Base-by-base conservation (phyloP, 2,113 vertebrate genomes). In the Hiodon alosoides region DNA sequence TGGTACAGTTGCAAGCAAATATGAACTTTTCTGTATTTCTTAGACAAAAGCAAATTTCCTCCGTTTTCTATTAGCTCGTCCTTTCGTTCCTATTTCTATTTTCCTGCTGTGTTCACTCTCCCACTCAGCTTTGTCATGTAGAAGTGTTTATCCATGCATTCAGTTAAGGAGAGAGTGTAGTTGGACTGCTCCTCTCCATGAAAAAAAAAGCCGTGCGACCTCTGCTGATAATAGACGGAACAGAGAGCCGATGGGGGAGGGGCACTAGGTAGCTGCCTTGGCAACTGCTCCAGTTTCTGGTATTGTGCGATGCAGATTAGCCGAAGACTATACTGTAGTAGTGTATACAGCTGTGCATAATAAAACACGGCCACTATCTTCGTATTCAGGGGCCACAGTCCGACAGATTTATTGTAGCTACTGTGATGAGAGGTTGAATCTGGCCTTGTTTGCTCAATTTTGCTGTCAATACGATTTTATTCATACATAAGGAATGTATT, bases 181-280 rank as follows among this genome's bases (percentile, higher is more conserved):
- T 83, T 77, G 78, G 83, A 87, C 86, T 69, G 78, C 61, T 77
- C 72, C 86, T 87, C 86, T 87, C 86, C 76, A 71, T 87, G 73
- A 54, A 72, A 65, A 72, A 65, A 31, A 78, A 83, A 86, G 86
- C 87, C 89, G 89, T 88, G 89, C 89, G 90, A 90, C 90, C 90
- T 91, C 90, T 91, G 87, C 87, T 85, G 90, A 90, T 91, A 89
- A 88, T 86, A 86, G 86, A 87, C 84, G 87, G 87, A 86, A 89
- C 86, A 88, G 82, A 86, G 88, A 83, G 87, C 79, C 77, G 14
- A 79, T 81, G 84, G 89, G 89, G 89, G 87, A 86, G 89, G 90
- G 88, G 87, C 85, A 81, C 82, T 84, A 84, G 85, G 81, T 88
- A 86, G 89, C 89, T 90, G 88, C 87, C 89, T 88, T 88, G 88